These are phyloP conservation scores for Phortica variegata DNA, from an alignment of 1,140 invertebrate genomes.

Conservation along the genomic window DNA sequence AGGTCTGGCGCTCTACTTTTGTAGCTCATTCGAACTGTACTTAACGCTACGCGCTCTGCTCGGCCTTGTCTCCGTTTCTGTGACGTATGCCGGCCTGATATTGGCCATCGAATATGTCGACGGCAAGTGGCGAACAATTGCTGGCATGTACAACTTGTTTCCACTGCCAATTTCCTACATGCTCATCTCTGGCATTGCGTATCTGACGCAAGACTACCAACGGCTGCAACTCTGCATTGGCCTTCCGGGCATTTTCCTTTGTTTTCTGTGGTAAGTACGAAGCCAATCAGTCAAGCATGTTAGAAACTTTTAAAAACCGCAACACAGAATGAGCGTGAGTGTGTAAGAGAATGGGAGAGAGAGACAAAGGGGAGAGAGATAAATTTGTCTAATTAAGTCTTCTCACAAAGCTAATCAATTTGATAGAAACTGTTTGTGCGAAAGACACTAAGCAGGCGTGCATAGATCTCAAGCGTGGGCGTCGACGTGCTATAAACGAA, in stretches of 20 bases:
- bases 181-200: conserved; percentile 70
- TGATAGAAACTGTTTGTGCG: no score
- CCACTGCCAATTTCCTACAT: conserved; percentile 73
- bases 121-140: conserved; percentile 72
- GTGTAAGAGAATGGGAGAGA: no score
- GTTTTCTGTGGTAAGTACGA: conserved; percentile 64
- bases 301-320: no score
- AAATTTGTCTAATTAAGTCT: no score
- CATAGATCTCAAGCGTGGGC: no score
- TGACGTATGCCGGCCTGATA: conserved; percentile 73
- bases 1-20: conserved; percentile 65
- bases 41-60: conserved; percentile 64
- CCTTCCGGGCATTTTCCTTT: conserved; percentile 67
- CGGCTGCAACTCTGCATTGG: conserved; percentile 71
- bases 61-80: conserved; percentile 70
- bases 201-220: conserved; percentile 72
- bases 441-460: no score
- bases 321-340: conserved; percentile 26
- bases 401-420: no score
- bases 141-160: conserved; percentile 72
- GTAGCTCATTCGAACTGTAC: conserved; percentile 67
- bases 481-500: no score
- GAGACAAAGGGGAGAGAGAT: no score
- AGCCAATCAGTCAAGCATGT: conserved; percentile 1
- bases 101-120: conserved; percentile 72